These are phyloP conservation scores for Ranitomeya imitator DNA, from an alignment of 2,113 vertebrate genomes.

Conservation along the genomic window DNA sequence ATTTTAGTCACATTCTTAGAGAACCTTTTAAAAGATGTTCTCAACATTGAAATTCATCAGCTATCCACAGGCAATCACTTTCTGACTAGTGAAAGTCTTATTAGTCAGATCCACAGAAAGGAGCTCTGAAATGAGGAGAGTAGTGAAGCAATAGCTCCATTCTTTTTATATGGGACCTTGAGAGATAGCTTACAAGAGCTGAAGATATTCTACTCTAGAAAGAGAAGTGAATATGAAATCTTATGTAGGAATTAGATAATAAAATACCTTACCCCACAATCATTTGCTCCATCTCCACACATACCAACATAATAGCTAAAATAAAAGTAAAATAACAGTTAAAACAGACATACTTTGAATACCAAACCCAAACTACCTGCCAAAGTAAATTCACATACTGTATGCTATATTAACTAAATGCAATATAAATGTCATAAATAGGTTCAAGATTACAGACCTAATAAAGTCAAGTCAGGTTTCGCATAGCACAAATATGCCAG, in stretches of 20 bases:
- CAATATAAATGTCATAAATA: not conserved
- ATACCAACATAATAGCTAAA: conserved; percentile 80
- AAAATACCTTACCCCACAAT: conserved; percentile 76
- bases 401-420: not conserved
- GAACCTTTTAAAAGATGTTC: too few relatives aligned
- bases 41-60: too few relatives aligned
- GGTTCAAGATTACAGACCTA: not conserved
- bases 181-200: too few relatives aligned
- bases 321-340: not conserved
- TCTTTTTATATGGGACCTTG: too few relatives aligned
- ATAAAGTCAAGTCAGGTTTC: not conserved
- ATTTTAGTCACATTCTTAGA: too few relatives aligned
- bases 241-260: not conserved
- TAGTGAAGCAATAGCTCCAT: too few relatives aligned
- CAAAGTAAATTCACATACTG: too few relatives aligned
- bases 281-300: conserved; percentile 82
- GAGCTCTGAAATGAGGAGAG: too few relatives aligned
- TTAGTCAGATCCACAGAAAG: too few relatives aligned
- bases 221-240: not conserved
- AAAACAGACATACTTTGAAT: not conserved
- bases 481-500: not conserved
- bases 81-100: too few relatives aligned
- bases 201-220: not conserved
- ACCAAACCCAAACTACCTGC: not conserved
- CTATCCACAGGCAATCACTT: too few relatives aligned